Conservation (phyloP, 2,888 invertebrate species). For the Dryadula phaetusa region DNA sequence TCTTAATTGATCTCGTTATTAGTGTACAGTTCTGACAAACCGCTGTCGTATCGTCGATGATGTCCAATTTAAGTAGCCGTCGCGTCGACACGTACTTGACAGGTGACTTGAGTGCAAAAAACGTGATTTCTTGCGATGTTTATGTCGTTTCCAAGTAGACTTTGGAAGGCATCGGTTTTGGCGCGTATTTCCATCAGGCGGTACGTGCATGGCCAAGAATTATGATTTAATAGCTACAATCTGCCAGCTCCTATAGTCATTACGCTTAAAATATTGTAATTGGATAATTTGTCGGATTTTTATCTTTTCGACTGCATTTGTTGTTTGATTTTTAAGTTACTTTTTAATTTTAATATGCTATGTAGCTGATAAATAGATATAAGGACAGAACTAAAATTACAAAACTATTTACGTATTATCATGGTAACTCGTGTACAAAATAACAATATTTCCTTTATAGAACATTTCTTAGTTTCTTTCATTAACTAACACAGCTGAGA, state of each 20-base stretch:
- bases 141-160: conserved; percentile 51
- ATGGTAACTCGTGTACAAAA: background rate
- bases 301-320: conserved; percentile 61
- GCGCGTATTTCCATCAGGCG: conserved; percentile 36
- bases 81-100: conserved; percentile 59
- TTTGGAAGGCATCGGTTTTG: conserved; percentile 55
- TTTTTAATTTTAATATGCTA: background rate
- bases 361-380: background rate
- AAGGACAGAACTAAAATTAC: background rate
- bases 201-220: conserved; percentile 46
- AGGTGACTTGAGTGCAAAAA: conserved; percentile 59
- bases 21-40: conserved; percentile 56
- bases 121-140: conserved; percentile 54
- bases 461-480: conserved; percentile 45
- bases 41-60: conserved; percentile 43
- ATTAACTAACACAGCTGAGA: conserved; percentile 43
- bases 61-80: conserved; percentile 63
- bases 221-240: conserved; percentile 62
- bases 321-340: conserved; percentile 34
- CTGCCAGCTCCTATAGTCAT: conserved; percentile 61
- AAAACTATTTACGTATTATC: background rate
- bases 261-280: conserved; percentile 65
- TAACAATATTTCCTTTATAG: conserved; percentile 5
- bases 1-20: conserved; percentile 57
- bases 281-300: conserved; percentile 67